Base-by-base conservation (phyloP, 2,888 invertebrate species). In the Rhaphigaster nebulosa region DNA sequence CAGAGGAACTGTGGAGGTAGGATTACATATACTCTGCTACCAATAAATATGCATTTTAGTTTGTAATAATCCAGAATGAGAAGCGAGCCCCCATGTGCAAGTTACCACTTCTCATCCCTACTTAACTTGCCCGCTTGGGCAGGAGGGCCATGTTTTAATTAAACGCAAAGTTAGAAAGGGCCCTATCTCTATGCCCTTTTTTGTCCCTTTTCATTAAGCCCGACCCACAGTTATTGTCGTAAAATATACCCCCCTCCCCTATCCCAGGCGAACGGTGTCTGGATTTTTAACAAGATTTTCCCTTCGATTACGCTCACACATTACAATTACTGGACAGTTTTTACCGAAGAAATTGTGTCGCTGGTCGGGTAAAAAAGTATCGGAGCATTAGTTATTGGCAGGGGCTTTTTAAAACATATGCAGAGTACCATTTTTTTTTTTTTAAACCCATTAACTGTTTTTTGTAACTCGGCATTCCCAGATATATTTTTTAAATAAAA, bases 181-280 rank as follows among this genome's bases (percentile, higher is more conserved):
- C 5, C 45, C 84, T 50, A 84, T 84, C 84, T 84, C 84, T 50
- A 45, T 50, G 45, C 45, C 15, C 45, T 84, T 84, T 84, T 84
- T 84, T 84, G 84, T 84, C 84, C 84, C 84, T 84, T 84, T 84
- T 84, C 84, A 84, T 84, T 84, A 84, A 84, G 84, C n/a, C 12
- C 26, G 12, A 41, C 15, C 38, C 18, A 10, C 70, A n/a, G 84
- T 84, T 84, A 84, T 84, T 84, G 84, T 84, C 84, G 84, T 84
- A 84, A 84, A 84, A 84, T 84, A 84, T 84, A 84, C 45, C 45
- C 15, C 41, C 41, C 45, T 26, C 15, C 26, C 15, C 65, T 0
- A 1, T 15, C 0, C 4, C 5, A 4, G 13, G 65, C 29, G n/a
- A n/a, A 18, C 65, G 65, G 45, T 20, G 84, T 45, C 41, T 41